Evolutionary conservation across 2,888 invertebrate genomes (phyloP), one percentile per base, ranked within the genome.

Genomic region (Campoplex capitator): DNA sequence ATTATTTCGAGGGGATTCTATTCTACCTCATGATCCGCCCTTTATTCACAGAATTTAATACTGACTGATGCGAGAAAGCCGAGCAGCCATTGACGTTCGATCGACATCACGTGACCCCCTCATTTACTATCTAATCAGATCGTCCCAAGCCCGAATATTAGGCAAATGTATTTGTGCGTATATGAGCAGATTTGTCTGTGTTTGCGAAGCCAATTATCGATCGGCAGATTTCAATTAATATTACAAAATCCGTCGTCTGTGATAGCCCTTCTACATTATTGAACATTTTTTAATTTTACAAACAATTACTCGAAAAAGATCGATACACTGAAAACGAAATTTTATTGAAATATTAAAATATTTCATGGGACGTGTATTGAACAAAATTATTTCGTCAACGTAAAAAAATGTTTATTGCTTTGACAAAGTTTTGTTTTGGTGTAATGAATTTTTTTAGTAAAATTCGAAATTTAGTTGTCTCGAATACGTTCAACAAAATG

Each of bases 31-130:
- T 35, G 42, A 51, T 23, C 58, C 45, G 38, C 9, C 28, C 74
- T 58, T 48, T n/a, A 45, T 58, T n/a, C 67, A 51, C 51, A 38
- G 75, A 77, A 77, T 86, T 82, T 87, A 87, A 87, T 82, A 82
- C 87, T 87, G 87, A 84, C 87, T 82, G 87, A 87, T 87, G 84
- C 62, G 74, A 70, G 81, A 51, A 67, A 78, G 70, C 65, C 78
- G 54, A 71, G 62, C 77, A 48, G 78, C 77, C 28, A 78, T 51
- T 62, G 77, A 74, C 77, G 13, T 82, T 54, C 42, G 71, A 68
- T 81, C 77, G 77, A 84, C 77, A 42, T 62, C 62, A 62, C 38
- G 38, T 65, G 77, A 68, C 51, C 81, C 74, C 81, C 13, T 71
- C 86, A 54, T 62, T 67, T 32, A 74, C 71, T 74, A 45, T 16